Conservation (phyloP, 2,888 invertebrate genomes). For the Cloeon dipterum region DNA sequence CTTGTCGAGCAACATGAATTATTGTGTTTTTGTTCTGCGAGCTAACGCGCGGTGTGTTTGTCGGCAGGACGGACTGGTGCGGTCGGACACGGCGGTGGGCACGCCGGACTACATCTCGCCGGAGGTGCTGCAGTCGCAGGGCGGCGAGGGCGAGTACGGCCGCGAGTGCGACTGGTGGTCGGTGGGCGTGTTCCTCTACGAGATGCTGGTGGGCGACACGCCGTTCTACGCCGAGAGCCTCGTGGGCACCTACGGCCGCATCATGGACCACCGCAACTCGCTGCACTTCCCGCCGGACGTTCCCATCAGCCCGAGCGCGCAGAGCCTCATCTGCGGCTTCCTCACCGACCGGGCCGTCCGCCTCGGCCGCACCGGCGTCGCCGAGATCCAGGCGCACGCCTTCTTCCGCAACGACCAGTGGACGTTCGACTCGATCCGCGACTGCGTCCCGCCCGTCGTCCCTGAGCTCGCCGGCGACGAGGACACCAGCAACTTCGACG, state of each 20-base stretch:
- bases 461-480: slow-evolving; percentile 90
- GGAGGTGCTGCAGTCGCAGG: slow-evolving; percentile 92
- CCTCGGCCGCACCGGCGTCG: slow-evolving; percentile 76
- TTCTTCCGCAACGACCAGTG: slow-evolving; percentile 96
- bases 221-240: slow-evolving; percentile 98
- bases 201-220: slow-evolving; percentile 96
- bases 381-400: slow-evolving; percentile 81
- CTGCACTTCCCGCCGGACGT: slow-evolving; percentile 88
- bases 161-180: slow-evolving; percentile 99
- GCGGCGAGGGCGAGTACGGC: slow-evolving; percentile 87
- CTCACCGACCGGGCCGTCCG: slow-evolving; percentile 74
- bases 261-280: slow-evolving; percentile 96
- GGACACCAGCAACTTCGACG: slow-evolving; percentile 97
- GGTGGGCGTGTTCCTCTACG: slow-evolving; percentile 94
- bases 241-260: slow-evolving; percentile 94
- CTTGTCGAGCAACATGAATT: too few species aligned
- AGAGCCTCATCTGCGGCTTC: slow-evolving; percentile 77
- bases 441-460: slow-evolving; percentile 70
- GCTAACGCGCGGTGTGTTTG: too few species aligned
- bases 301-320: slow-evolving; percentile 71
- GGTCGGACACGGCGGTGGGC: slow-evolving; percentile 94
- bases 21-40: too few species aligned
- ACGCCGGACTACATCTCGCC: slow-evolving; percentile 99
- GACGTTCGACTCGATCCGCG: slow-evolving; percentile 88
- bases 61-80: slow-evolving; percentile 80